These are phyloP conservation scores for Pyrgilauda ruficollis DNA, from an alignment of 2,113 vertebrate genomes.

Conservation along the genomic window DNA sequence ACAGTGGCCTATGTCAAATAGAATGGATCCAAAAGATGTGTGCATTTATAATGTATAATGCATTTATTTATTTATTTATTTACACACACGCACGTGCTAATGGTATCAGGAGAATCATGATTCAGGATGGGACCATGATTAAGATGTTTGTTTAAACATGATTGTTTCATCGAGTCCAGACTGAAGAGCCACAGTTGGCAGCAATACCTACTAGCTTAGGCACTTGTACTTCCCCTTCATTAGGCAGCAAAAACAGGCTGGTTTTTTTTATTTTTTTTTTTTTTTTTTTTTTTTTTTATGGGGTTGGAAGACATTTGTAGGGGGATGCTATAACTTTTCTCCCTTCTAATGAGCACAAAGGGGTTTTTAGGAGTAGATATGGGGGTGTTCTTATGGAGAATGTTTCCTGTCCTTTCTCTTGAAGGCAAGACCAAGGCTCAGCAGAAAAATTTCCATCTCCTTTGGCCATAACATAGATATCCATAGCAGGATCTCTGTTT, in stretches of 20 bases:
- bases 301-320: fast-evolving
- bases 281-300: fast-evolving
- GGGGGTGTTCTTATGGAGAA: neutral
- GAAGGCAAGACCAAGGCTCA: neutral
- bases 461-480: neutral
- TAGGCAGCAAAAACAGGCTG: fast-evolving
- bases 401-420: neutral
- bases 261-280: fast-evolving
- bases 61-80: too few relatives aligned
- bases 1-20: neutral
- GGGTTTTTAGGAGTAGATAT: neutral
- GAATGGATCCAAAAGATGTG: neutral
- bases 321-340: neutral
- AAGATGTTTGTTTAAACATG: neutral
- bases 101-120: neutral
- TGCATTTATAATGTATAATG: neutral
- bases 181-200: neutral
- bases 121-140: neutral
- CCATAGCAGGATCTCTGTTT: neutral
- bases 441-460: neutral
- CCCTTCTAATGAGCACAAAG: neutral
- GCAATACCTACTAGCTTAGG: neutral
- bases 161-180: neutral
- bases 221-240: neutral
- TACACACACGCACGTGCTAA: neutral